Base-by-base conservation (phyloP, 1,140 invertebrate genomes). In the Drosophila jambulina region DNA sequence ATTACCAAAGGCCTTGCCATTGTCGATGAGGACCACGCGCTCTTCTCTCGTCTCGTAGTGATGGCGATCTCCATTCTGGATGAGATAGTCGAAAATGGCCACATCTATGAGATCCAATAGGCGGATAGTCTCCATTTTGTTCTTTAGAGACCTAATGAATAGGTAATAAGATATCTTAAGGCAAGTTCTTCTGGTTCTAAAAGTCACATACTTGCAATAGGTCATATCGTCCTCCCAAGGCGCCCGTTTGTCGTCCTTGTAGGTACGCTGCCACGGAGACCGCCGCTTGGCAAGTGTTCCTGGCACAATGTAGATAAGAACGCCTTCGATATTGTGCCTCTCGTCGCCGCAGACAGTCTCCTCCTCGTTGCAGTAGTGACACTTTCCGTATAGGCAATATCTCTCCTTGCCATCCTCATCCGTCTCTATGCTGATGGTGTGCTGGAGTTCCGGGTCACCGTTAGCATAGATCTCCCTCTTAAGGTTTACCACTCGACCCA, bases 51-150 rank as follows among this genome's bases (percentile, higher is more conserved):
- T 95, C 93, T 99, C 98, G 91, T 97, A 98, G 92, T 97, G 96
- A 94, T 99, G 98, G 19, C 98, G 94, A 93, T 99, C 98, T 2
- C 98, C 98, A 94, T 99, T 99, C 92, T 98, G 97, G 92, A 98
- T 96, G 3, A 99, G 93, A 93, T 98, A 99, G 93, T 99, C 98
- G 92, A 99, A 98, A 72, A 99, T 95, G 3, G 97, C 94, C 17
- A 96, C 95, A 93, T 99, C 98, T 59, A 99, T 95, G 42, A 99
- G 94, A 93, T 99, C 97, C 53, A 98, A 93, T 29, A 99, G 93
- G 48, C 96, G 94, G 71, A 94, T 95, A 32, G 93, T 94, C 59
- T 93, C 93, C 58, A 95, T 78, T 78, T 93, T 94, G 45, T 91
- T 93, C 63, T 93, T 94, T 0, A 95, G 91, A 71, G 93, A 85